Percentiles rank a stretch among this genome's conserved stretches.
These are phyloP conservation scores for Phaedon cochleariae DNA, from an alignment of 2,888 invertebrate species.

Conservation along the genomic window DNA sequence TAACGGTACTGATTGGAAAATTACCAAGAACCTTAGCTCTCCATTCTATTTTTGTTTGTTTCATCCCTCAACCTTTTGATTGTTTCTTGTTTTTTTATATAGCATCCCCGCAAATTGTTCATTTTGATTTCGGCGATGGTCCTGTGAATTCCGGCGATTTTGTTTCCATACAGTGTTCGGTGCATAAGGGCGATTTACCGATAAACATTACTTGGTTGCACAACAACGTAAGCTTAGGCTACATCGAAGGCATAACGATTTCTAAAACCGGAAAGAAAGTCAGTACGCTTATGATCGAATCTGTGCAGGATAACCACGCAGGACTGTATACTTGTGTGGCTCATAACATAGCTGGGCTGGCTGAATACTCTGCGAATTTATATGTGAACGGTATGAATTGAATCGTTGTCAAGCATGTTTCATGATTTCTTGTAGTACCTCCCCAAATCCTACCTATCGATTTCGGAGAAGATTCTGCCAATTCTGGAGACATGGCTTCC, in stretches of 20 bases:
- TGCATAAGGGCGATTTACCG: slow-evolving; percentile 80
- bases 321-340: slow-evolving; percentile 72
- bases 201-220: slow-evolving; percentile 75
- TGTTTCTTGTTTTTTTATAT: slow-evolving; percentile 21
- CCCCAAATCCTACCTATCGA: slow-evolving; percentile 75
- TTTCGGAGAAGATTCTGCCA: slow-evolving; percentile 75
- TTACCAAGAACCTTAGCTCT: too few relatives aligned
- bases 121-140: slow-evolving; percentile 62
- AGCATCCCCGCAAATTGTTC: slow-evolving; percentile 57
- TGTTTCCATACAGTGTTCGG: slow-evolving; percentile 70
- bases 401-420: too few relatives aligned
- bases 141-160: slow-evolving; percentile 74
- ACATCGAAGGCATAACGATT: slow-evolving; percentile 66
- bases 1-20: slow-evolving; percentile 65
- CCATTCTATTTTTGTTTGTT: too few relatives aligned
- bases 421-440: slow-evolving; percentile 70
- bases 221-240: slow-evolving; percentile 62
- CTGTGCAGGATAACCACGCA: slow-evolving; percentile 67
- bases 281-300: slow-evolving; percentile 69
- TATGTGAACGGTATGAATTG: slow-evolving; percentile 78
- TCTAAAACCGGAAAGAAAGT: slow-evolving; percentile 69
- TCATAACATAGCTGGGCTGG: slow-evolving; percentile 70
- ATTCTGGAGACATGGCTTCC: slow-evolving; percentile 75
- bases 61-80: not conserved
- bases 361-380: slow-evolving; percentile 69